Percentiles rank a stretch among this genome's conserved stretches.
Conservation (phyloP, 2,888 invertebrate genomes). For the Luffia ferchaultella region DNA sequence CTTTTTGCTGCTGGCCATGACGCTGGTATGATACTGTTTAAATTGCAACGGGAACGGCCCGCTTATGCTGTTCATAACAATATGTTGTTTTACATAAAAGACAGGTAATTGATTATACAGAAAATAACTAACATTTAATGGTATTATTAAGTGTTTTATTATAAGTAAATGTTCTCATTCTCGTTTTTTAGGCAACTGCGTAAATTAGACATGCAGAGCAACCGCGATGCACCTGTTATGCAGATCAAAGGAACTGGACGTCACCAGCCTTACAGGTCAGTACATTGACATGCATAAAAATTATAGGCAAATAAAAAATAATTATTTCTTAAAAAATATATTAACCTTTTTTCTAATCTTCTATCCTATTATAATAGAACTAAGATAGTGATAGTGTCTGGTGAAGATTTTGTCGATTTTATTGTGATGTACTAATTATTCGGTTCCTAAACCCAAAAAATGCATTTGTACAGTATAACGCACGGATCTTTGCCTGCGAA, state of each 20-base stretch:
- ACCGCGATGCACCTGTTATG: conserved; percentile 92
- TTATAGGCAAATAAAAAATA: neutral
- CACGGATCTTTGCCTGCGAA: no score
- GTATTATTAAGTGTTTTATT: no score
- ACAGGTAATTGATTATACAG: conserved; percentile 73
- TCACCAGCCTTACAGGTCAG: conserved; percentile 72
- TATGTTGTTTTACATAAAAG: conserved; percentile 94
- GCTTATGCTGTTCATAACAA: conserved; percentile 95
- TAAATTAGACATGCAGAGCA: conserved; percentile 91
- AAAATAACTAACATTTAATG: no score
- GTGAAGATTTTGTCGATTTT: no score
- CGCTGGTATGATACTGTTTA: conserved; percentile 94
- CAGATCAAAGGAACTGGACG: conserved; percentile 86
- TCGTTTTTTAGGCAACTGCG: conserved; percentile 66
- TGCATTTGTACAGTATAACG: no score
- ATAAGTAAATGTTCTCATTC: no score
- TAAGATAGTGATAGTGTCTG: no score
- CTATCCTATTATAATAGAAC: no score
- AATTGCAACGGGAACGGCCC: conserved; percentile 94
- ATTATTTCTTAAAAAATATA: neutral
- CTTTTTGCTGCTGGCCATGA: conserved; percentile 99
- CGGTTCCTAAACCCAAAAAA: no score
- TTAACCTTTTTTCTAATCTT: neutral
- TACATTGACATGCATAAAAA: neutral
- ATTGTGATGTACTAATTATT: no score